A percentile compares a stretch with the other conserved stretches of the same genome.
phyloP scores from a whole-genome alignment of 2,797 vertebrate species.

The Pelodytes ibericus region DNA sequence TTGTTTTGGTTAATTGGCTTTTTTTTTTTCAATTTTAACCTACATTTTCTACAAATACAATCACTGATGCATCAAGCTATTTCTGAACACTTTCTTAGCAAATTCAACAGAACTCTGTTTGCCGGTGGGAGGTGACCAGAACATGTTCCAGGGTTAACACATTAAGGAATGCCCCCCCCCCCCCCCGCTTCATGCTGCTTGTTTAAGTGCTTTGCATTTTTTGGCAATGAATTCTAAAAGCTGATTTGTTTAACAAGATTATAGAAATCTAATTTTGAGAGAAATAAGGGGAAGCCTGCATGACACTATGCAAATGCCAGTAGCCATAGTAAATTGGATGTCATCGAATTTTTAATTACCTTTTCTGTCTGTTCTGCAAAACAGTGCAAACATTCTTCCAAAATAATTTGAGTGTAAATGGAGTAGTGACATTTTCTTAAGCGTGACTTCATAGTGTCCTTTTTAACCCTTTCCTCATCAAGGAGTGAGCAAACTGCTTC shows the following conservation, averaged over 20 bases:
- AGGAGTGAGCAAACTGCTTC: too few species aligned
- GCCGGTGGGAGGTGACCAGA: background rate
- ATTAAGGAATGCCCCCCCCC: background rate
- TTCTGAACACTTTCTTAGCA: too few species aligned
- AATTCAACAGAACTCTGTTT: background rate
- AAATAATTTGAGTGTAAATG: conserved; percentile 9
- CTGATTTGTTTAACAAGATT: conserved; percentile 52
- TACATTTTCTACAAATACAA: too few species aligned
- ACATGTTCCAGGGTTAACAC: conserved; percentile 10
- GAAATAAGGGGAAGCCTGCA: conserved; percentile 32
- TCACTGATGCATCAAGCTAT: too few species aligned
- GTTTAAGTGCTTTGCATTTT: conserved; percentile 46
- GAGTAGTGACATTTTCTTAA: too few species aligned
- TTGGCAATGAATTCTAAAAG: conserved; percentile 41
- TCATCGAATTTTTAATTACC: conserved; percentile 47
- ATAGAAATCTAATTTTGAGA: conserved; percentile 50
- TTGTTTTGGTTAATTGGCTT: too few species aligned
- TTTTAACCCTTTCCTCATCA: too few species aligned
- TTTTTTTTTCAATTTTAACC: too few species aligned
- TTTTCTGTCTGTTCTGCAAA: conserved; percentile 50
- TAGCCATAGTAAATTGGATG: conserved; percentile 43
- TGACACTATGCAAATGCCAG: conserved; percentile 52
- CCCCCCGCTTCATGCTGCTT: conserved; percentile 24
- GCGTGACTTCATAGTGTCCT: too few species aligned
- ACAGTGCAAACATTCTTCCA: conserved; percentile 39